Conservation (phyloP, 2,797 vertebrate species). For the Scolopax rusticola region DNA sequence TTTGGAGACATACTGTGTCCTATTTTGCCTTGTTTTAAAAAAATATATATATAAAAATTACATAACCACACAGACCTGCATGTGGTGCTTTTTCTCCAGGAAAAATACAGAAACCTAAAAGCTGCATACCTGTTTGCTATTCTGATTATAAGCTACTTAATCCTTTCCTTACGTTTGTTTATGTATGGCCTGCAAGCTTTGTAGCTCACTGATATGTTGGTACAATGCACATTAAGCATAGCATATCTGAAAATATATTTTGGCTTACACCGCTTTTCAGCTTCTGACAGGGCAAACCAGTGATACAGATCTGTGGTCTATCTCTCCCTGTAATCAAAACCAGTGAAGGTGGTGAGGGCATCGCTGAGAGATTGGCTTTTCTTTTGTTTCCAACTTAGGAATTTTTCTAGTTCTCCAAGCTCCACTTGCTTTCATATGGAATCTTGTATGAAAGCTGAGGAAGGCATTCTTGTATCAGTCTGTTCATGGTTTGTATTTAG, state of each 20-base stretch:
- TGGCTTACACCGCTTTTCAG: neutral
- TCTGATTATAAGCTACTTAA: neutral
- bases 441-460: neutral
- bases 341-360: neutral
- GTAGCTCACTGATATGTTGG: neutral
- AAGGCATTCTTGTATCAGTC: neutral
- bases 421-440: neutral
- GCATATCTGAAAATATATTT: neutral
- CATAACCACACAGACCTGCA: neutral
- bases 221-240: neutral
- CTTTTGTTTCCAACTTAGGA: fast-evolving
- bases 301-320: neutral
- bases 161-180: neutral
- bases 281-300: neutral
- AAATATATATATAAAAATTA: neutral
- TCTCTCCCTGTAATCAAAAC: neutral
- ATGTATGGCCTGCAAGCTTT: neutral
- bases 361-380: neutral
- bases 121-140: neutral
- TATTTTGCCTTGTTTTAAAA: neutral
- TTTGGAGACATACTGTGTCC: neutral
- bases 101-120: neutral
- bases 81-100: neutral
- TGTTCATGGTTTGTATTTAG: neutral
- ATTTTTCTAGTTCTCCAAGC: neutral